Base-by-base conservation (phyloP, 92 coral and sea anemone genomes). In the Epizoanthus illoricatus region DNA sequence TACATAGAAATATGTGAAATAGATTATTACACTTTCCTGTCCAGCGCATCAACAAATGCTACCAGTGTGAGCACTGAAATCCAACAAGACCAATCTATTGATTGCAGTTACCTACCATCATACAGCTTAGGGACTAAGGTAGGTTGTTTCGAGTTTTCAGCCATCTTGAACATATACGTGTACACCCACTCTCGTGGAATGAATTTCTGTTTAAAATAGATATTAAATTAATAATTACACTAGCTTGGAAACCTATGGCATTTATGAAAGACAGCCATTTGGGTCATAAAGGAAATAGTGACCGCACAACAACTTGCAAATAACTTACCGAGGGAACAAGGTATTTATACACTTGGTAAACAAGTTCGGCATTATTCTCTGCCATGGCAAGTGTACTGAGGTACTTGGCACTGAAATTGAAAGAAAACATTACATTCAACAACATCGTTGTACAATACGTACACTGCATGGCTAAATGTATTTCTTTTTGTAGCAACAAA, bases 111-210 rank as follows among this genome's bases (percentile, higher is more conserved):
- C 73, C 55, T 84, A 97, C 99, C 99, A 57, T 88, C 86, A 81
- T 97, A 94, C 43, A 97, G 84, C 81, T 81, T 89, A 28, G 93
- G 89, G 54, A 91, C 98, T 59, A 90, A 71, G 41, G 88, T 85
- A 0, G 97, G 92, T 63, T 81, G 88, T 79, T 87, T 90, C 61
- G 92, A 84, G 85, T 88, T 90, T 63, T 75, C 88, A 17, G 87
- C 90, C 89, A 89, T 82, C 76, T 89, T 90, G 61, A 91, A 82
- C 84, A 97, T 43, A 19, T 95, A 88, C 9, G 89, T 84, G 83
- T 94, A 97, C 70, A 97, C 90, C 90, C 97, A 92, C 42, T 84
- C 90, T 65, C 89, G 88, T 1, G 99, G 99, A n/a, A 91, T 86
- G 28, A 94, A 89, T 89, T 92, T 94, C 99, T 97, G 80, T 73